These are phyloP conservation scores for Trimorus sp. DNA, from an alignment of 2,888 invertebrate species.

Conservation along the genomic window DNA sequence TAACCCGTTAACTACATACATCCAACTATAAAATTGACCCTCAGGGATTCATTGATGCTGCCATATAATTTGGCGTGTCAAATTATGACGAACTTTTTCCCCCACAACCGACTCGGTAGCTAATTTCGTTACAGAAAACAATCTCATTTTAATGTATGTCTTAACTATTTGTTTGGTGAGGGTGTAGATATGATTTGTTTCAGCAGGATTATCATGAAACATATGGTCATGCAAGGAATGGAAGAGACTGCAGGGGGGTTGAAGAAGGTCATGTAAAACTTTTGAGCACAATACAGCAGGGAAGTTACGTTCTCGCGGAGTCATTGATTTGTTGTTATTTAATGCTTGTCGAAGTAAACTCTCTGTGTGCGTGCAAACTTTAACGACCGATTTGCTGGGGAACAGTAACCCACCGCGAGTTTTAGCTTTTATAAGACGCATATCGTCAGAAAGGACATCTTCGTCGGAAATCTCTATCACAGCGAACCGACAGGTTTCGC, in stretches of 20 bases:
- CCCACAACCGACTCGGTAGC: not conserved
- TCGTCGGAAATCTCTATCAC: not conserved
- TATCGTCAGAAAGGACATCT: too few species aligned
- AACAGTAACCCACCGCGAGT: conserved; percentile 40
- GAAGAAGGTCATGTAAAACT: conserved; percentile 45
- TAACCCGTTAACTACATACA: too few species aligned
- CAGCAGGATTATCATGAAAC: conserved; percentile 31
- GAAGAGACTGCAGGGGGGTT: conserved; percentile 46
- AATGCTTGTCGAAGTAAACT: conserved; percentile 11
- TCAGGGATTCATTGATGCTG: conserved; percentile 31
- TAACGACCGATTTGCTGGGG: conserved; percentile 54
- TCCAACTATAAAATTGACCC: not conserved
- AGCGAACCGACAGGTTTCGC: not conserved
- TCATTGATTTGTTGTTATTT: conserved; percentile 4
- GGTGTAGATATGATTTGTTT: conserved; percentile 33
- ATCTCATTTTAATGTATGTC: conserved; percentile 30
- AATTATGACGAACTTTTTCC: conserved; percentile 29
- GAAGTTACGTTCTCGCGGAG: conserved; percentile 39
- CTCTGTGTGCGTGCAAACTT: conserved; percentile 34
- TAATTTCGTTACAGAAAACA: conserved; percentile 38
- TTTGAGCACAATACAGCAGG: conserved; percentile 45
- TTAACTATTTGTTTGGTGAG: conserved; percentile 37
- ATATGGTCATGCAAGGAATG: conserved; percentile 42
- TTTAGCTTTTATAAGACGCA: conserved; percentile 17
- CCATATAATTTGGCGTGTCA: conserved; percentile 35